A percentile compares a stretch with the other conserved stretches of the same genome.
Evolutionary conservation across 2,888 invertebrate genomes (phyloP).

Genomic region (Apamea crenata): DNA sequence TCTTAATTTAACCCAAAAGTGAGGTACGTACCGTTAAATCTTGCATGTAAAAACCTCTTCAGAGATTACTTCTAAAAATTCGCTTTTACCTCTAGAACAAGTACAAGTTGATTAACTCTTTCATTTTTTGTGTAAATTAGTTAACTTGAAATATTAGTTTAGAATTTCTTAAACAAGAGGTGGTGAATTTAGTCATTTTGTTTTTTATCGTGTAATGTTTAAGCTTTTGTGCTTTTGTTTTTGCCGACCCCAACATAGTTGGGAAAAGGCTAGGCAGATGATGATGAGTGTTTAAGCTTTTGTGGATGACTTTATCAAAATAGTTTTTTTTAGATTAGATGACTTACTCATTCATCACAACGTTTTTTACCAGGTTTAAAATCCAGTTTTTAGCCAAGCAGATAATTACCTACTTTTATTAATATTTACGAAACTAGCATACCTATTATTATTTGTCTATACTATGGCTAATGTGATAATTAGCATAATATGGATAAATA

Average conservation of each 20-base stretch:
- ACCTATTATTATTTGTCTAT: background rate
- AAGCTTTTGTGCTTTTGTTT: background rate
- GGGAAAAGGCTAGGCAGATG: too few relatives aligned
- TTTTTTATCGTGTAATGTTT: background rate
- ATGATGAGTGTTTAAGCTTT: background rate
- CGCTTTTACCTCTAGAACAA: slow-evolving; percentile 54
- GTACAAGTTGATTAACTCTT: slow-evolving; percentile 67
- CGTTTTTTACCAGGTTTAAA: background rate
- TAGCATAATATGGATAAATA: too few relatives aligned
- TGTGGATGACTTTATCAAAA: background rate
- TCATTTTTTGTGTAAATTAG: slow-evolving; percentile 63
- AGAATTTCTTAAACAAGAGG: slow-evolving; percentile 16
- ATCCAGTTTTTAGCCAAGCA: background rate
- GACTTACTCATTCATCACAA: too few relatives aligned
- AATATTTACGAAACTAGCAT: background rate
- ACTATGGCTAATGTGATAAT: background rate
- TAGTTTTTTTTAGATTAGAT: background rate
- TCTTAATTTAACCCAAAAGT: slow-evolving; percentile 73
- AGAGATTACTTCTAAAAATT: slow-evolving; percentile 56
- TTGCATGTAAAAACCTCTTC: slow-evolving; percentile 61
- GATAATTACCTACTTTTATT: too few relatives aligned
- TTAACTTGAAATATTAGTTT: slow-evolving; percentile 58
- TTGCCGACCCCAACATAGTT: too few relatives aligned
- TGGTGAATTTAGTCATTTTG: slow-evolving; percentile 6
- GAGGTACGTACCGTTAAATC: slow-evolving; percentile 72